Evolutionary conservation across 2,113 vertebrate species (phyloP).

Genomic region (Triplophysa tibetana): DNA sequence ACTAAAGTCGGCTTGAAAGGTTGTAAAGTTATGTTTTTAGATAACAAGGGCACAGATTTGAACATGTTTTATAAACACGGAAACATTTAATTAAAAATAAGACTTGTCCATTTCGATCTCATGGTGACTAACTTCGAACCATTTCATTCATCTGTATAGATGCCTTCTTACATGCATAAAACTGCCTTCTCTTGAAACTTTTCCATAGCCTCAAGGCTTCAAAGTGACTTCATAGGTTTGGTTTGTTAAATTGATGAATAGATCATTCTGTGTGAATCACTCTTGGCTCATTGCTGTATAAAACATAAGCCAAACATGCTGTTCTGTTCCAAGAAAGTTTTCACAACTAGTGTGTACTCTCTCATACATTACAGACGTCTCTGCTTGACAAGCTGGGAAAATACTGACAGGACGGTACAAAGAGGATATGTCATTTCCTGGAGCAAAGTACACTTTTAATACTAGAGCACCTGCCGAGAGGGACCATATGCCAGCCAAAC

Average conservation of each 20-base stretch:
- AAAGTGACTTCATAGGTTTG: conserved; percentile 21
- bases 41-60: no score
- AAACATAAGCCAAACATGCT: conserved; percentile 39
- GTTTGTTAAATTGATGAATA: conserved; percentile 26
- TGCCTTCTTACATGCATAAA: no score
- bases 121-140: no score
- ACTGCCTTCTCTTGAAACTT: not conserved
- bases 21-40: no score
- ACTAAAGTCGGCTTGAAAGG: no score
- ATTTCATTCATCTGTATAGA: no score
- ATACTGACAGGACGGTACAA: not conserved
- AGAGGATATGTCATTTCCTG: not conserved
- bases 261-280: conserved; percentile 39
- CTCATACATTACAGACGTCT: not conserved
- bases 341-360: not conserved
- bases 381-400: not conserved
- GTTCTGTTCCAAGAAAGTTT: conserved; percentile 14
- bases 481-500: not conserved
- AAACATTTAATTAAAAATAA: no score
- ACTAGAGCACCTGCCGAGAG: not conserved
- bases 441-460: not conserved
- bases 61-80: no score
- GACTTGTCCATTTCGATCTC: no score
- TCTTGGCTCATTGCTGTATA: conserved; percentile 25
- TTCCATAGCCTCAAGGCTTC: conserved; percentile 1